phyloP scores from a whole-genome alignment of 2,113 vertebrate genomes.

The Chaetops frenatus region DNA sequence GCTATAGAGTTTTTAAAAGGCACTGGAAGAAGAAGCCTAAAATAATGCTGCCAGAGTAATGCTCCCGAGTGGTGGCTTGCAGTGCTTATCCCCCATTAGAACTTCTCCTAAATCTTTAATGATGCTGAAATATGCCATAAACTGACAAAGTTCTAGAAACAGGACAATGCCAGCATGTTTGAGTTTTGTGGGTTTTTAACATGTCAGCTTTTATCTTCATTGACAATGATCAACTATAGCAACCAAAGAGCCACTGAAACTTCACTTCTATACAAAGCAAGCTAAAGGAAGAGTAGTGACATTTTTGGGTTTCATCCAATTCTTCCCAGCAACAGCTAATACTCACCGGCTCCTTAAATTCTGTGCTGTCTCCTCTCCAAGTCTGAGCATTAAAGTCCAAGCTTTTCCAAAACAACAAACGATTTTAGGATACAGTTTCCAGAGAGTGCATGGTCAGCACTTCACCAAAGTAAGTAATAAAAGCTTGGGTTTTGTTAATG shows the following conservation, averaged over 20 bases:
- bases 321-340: slow-evolving; percentile 48
- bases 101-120: slow-evolving; percentile 37
- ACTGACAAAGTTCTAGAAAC: slow-evolving; percentile 15
- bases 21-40: background rate
- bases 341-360: background rate
- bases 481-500: background rate
- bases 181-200: background rate
- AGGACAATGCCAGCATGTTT: background rate
- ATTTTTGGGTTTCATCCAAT: slow-evolving; percentile 43
- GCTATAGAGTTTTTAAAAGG: background rate
- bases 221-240: slow-evolving; percentile 41
- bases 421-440: slow-evolving; percentile 11
- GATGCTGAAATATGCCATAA: slow-evolving; percentile 25
- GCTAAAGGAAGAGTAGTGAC: slow-evolving; percentile 35
- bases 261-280: slow-evolving; percentile 22
- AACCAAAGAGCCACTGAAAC: slow-evolving; percentile 45
- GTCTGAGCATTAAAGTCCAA: background rate
- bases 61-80: background rate
- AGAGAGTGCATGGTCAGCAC: background rate
- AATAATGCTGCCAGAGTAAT: background rate
- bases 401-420: slow-evolving; percentile 4
- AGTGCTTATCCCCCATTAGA: background rate
- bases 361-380: background rate
- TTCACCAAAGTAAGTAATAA: background rate
- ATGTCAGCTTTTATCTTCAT: slow-evolving; percentile 32